Percentiles rank a stretch among this genome's conserved stretches.
These are phyloP conservation scores for Clarias batrachus DNA, from an alignment of 2,113 vertebrate genomes.

Conservation along the genomic window DNA sequence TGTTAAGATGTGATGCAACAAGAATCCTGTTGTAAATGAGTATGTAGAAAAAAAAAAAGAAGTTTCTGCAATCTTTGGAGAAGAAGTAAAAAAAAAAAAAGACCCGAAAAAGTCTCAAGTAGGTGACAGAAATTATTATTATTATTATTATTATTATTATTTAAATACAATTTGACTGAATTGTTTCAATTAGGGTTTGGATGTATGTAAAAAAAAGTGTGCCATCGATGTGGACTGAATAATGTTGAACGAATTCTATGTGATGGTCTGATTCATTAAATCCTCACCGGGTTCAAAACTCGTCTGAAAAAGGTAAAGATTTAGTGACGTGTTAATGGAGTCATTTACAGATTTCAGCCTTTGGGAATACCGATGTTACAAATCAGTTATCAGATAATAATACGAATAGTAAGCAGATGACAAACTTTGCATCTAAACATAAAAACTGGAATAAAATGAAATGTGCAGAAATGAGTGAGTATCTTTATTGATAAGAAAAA, in stretches of 20 bases:
- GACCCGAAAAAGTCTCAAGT: neutral
- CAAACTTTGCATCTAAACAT: neutral
- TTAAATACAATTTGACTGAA: neutral
- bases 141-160: neutral
- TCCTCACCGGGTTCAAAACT: neutral
- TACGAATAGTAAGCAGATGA: neutral
- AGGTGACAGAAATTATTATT: neutral
- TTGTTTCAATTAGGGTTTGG: neutral
- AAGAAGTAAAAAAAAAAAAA: neutral
- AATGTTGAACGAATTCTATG: neutral
- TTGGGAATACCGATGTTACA: neutral
- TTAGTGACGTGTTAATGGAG: neutral
- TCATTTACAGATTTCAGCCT: conserved; percentile 14
- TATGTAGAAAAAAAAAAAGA: neutral
- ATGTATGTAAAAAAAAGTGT: neutral
- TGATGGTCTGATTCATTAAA: conserved; percentile 8
- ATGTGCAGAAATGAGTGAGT: neutral
- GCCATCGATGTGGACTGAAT: neutral
- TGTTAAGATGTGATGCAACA: neutral
- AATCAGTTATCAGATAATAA: neutral
- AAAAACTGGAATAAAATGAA: too few relatives aligned
- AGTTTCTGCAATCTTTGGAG: neutral
- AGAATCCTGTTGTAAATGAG: neutral
- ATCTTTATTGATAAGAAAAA: too few relatives aligned
- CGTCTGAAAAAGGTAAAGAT: neutral